Percentiles rank a stretch among this genome's conserved stretches.
Conservation (phyloP, 1,140 invertebrate species). For the Sarcophaga bullata region DNA sequence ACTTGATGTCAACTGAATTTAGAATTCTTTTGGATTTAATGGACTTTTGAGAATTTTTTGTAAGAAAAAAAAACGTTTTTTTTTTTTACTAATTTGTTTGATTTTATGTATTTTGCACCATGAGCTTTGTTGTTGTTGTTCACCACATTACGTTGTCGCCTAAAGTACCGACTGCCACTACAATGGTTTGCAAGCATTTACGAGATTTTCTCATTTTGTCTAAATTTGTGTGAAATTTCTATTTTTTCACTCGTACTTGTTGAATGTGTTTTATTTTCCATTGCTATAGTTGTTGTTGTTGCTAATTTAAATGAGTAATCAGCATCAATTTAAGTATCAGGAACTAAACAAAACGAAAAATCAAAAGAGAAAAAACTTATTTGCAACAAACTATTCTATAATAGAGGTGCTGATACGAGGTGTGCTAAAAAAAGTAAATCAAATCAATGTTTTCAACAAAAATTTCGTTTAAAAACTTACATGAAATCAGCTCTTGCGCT, state of each 20-base stretch:
- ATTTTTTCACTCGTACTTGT: background rate
- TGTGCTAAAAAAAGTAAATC: too few relatives aligned
- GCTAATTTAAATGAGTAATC: constrained; percentile 24
- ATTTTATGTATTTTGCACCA: background rate
- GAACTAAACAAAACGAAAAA: background rate
- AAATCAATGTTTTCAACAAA: too few relatives aligned
- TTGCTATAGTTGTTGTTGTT: background rate
- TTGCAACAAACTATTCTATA: background rate
- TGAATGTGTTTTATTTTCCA: background rate
- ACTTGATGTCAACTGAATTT: constrained; percentile 14
- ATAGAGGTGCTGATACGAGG: background rate
- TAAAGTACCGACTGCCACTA: background rate
- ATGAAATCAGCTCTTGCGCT: too few relatives aligned
- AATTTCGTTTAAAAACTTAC: too few relatives aligned
- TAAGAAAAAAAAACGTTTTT: background rate
- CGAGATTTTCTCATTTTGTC: background rate
- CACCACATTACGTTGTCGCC: background rate
- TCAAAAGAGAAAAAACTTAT: background rate
- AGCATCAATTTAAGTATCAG: constrained; percentile 20
- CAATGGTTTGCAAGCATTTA: background rate
- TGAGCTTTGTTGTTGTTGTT: background rate
- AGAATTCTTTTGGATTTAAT: background rate
- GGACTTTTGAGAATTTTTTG: background rate
- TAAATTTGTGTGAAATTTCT: constrained; percentile 17
- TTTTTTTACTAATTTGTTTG: too few relatives aligned